Evolutionary conservation across 2,797 vertebrate genomes (phyloP).

Genomic region (Lemur catta): DNA sequence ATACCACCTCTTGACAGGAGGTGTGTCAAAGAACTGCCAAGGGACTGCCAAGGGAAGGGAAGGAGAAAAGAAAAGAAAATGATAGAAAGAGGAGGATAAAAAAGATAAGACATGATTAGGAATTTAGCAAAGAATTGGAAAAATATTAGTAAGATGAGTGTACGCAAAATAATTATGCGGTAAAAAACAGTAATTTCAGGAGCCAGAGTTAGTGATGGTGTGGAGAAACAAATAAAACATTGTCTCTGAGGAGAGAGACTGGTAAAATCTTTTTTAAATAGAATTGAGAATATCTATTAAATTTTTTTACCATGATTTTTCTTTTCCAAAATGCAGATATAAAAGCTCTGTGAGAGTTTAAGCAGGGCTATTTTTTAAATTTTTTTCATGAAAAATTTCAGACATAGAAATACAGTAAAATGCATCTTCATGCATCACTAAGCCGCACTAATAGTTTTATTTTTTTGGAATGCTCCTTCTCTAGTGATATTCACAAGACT

Average conservation of each 20-base stretch:
- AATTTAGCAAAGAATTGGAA: conserved; percentile 36
- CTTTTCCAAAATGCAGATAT: not conserved
- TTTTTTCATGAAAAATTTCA: conserved; percentile 11
- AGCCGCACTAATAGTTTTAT: not conserved
- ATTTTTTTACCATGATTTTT: not conserved
- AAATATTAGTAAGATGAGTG: not conserved
- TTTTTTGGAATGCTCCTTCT: conserved; percentile 12
- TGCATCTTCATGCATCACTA: not conserved
- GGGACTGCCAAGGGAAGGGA: too few relatives aligned
- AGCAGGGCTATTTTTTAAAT: not conserved
- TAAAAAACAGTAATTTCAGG: not conserved
- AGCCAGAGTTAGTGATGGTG: not conserved
- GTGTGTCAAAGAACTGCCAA: too few relatives aligned
- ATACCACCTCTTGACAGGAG: too few relatives aligned
- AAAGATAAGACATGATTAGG: not conserved
- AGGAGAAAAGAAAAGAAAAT: too few relatives aligned
- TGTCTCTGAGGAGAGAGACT: not conserved
- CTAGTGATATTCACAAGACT: not conserved
- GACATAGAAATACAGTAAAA: not conserved
- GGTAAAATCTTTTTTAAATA: not conserved
- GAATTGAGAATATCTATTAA: not conserved
- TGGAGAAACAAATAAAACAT: not conserved
- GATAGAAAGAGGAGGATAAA: not conserved
- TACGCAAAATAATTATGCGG: not conserved
- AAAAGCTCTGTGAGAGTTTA: not conserved